Evolutionary conservation across 2,888 invertebrate species (phyloP), one percentile per base, ranked within the genome.

Genomic region (Tethea ocularis): DNA sequence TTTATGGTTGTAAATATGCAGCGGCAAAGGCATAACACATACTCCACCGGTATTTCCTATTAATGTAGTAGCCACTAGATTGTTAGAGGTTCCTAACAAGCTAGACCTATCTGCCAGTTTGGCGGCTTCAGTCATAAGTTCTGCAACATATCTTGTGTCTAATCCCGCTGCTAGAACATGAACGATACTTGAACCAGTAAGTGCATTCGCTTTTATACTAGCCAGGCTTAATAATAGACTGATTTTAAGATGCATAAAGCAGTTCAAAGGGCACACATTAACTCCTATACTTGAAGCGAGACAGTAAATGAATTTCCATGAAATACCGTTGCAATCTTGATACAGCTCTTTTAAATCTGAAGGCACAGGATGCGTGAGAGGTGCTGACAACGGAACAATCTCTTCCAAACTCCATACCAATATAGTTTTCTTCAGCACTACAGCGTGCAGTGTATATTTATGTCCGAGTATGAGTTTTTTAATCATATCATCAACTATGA

Each of bases 261-360:
- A 88, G 65, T 86, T 83, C 41, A 87, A 69, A 17, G 93, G 93
- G 51, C 87, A 86, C 15, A 87, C 71, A 59, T 82, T 84, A 20
- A 82, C 70, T 13, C 90, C 92, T 58, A 93, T 83, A 38, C 79
- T 84, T 0, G 90, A 91, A 52, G 93, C 86, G 8, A 93, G 74
- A 57, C 89, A 89, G 69, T 89, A 92, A 59, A 93, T 82, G 63
- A 92, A 92, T 67, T 85, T 87, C 89, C 90, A 93, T 13, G 92
- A 82, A 13, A 83, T 55, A 11, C 82, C 82, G 29, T 80, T 71
- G 63, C 89, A 91, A 1, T 73, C 77, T 46, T 74, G 66, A 58
- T 77, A 87, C 22, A 92, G 68, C 51, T 87, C 78, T 51, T 74
- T 64, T 41, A 93, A 79, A 38, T 89, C 87, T 55, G 72, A 64